Conservation (phyloP, 2,113 vertebrate species). For the Syngnathus floridae region DNA sequence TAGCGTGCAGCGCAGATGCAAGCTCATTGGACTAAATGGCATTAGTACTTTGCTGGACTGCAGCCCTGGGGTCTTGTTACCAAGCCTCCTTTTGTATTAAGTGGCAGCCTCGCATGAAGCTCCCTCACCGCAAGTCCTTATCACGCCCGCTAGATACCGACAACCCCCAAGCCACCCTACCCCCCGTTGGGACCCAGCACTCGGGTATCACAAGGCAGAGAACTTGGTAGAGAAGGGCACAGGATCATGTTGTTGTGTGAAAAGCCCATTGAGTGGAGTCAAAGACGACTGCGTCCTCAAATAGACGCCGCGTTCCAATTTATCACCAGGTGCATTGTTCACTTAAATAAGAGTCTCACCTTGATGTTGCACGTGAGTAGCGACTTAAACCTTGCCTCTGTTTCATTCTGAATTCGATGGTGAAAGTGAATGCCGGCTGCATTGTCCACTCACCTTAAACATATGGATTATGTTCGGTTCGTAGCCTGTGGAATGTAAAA, state of each 20-base stretch:
- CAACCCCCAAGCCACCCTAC: not conserved
- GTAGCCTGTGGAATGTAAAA: too few species aligned
- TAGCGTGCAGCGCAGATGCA: constrained; percentile 42
- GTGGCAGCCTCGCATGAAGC: constrained; percentile 54
- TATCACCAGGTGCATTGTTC: not conserved
- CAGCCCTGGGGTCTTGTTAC: constrained; percentile 54
- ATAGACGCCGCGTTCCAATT: not conserved
- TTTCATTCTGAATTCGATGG: too few species aligned
- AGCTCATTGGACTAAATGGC: constrained; percentile 58
- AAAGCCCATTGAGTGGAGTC: too few species aligned
- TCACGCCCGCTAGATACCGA: not conserved
- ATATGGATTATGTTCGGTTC: too few species aligned
- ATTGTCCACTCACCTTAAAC: too few species aligned
- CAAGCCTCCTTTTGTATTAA: constrained; percentile 56
- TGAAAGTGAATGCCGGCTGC: too few species aligned
- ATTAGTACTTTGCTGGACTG: constrained; percentile 47
- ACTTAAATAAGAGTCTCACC: not conserved
- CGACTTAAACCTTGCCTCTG: too few species aligned
- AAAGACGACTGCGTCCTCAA: not conserved
- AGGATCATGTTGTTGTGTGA: not conserved
- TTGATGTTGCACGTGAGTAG: not conserved
- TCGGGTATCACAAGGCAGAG: constrained; percentile 31
- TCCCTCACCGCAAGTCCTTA: constrained; percentile 41
- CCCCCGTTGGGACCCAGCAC: constrained; percentile 37
- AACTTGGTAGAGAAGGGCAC: not conserved